phyloP scores from a whole-genome alignment of 1,140 invertebrate species.

The Anastrepha obliqua region DNA sequence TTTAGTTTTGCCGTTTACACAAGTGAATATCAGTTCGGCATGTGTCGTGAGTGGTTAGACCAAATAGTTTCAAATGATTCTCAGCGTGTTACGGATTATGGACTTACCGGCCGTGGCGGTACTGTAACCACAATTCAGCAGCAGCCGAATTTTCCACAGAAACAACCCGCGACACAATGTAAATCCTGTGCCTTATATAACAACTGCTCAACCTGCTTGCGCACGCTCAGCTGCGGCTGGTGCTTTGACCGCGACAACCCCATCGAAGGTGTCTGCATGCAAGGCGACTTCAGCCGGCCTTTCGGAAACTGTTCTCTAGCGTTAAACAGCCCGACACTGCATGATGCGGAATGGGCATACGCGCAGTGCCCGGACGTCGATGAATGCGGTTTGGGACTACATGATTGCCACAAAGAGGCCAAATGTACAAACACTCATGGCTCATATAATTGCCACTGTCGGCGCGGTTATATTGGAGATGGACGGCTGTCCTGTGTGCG shows the following conservation, averaged over 20 bases:
- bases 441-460: slow-evolving; percentile 91
- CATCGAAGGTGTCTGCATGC: slow-evolving; percentile 86
- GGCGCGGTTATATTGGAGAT: slow-evolving; percentile 90
- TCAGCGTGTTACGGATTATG: slow-evolving; percentile 59
- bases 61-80: slow-evolving; percentile 76
- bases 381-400: slow-evolving; percentile 90
- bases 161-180: slow-evolving; percentile 78
- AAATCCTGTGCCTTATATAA: slow-evolving; percentile 85
- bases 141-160: slow-evolving; percentile 64
- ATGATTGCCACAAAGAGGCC: slow-evolving; percentile 93
- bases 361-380: slow-evolving; percentile 94
- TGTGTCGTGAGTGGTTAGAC: slow-evolving; percentile 95
- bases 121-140: slow-evolving; percentile 59
- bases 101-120: slow-evolving; percentile 60
- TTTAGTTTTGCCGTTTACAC: slow-evolving; percentile 96
- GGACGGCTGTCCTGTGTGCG: slow-evolving; percentile 87
- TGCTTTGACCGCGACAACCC: slow-evolving; percentile 92
- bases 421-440: slow-evolving; percentile 94
- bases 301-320: slow-evolving; percentile 80
- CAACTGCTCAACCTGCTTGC: slow-evolving; percentile 88
- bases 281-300: slow-evolving; percentile 86
- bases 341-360: slow-evolving; percentile 88
- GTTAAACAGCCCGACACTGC: slow-evolving; percentile 76
- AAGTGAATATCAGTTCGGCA: slow-evolving; percentile 93
- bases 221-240: slow-evolving; percentile 93